phyloP scores from a whole-genome alignment of 2,888 invertebrate species.

The Trissolcus japonicus region DNA sequence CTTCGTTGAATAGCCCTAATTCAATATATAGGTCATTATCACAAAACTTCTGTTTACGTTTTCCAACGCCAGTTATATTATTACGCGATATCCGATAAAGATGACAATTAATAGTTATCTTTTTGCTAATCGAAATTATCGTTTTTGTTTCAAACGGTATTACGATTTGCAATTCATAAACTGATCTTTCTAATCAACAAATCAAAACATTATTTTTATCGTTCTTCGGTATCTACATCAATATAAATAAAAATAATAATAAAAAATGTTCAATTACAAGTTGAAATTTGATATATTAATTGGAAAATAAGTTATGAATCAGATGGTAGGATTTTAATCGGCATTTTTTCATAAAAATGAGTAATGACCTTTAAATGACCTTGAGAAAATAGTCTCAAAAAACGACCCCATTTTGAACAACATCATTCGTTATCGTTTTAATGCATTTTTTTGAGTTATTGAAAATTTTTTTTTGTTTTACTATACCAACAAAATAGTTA shows the following conservation, averaged over 20 bases:
- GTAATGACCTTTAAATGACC: constrained; percentile 44
- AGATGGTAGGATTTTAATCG: neutral
- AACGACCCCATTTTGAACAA: neutral
- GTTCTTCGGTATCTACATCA: too few relatives aligned
- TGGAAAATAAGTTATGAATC: neutral
- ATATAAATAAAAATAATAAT: neutral
- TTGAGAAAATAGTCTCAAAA: constrained; percentile 10
- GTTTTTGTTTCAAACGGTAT: neutral
- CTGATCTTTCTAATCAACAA: neutral
- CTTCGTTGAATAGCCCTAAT: constrained; percentile 59
- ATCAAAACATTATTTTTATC: neutral
- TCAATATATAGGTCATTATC: constrained; percentile 60
- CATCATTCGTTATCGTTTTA: neutral
- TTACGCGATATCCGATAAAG: constrained; percentile 35
- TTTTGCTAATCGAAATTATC: constrained; percentile 5
- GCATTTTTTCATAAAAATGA: constrained; percentile 6
- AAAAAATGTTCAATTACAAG: neutral
- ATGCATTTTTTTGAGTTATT: neutral
- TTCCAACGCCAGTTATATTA: constrained; percentile 40
- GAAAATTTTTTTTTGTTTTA: too few relatives aligned
- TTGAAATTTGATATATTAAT: neutral
- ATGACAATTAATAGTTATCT: constrained; percentile 48
- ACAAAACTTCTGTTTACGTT: constrained; percentile 56
- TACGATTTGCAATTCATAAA: constrained; percentile 1
- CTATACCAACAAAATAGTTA: too few relatives aligned